These are phyloP conservation scores for Spisula solida DNA, from an alignment of 2,888 invertebrate genomes.

Conservation along the genomic window DNA sequence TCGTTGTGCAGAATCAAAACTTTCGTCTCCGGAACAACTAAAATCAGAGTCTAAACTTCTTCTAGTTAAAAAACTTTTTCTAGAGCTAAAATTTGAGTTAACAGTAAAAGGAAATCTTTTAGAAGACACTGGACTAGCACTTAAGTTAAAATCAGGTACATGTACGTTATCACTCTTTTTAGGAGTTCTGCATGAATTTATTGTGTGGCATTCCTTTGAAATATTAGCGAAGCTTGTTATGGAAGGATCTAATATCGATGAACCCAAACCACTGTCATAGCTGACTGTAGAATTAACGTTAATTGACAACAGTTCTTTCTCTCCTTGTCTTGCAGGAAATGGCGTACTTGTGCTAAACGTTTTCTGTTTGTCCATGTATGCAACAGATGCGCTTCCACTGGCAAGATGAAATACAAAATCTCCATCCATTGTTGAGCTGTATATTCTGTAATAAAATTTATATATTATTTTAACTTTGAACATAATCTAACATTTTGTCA, in stretches of 20 bases:
- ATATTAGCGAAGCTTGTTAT: constrained; percentile 26
- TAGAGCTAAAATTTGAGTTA: constrained; percentile 23
- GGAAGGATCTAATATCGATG: constrained; percentile 47
- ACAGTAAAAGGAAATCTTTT: constrained; percentile 27
- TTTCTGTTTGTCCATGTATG: constrained; percentile 31
- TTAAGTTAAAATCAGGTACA: constrained; percentile 15
- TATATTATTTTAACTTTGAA: too few relatives aligned
- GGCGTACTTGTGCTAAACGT: constrained; percentile 69
- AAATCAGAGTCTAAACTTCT: constrained; percentile 51
- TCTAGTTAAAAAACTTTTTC: constrained; percentile 35
- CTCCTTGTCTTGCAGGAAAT: background rate
- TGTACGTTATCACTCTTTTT: background rate
- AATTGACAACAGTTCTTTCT: constrained; percentile 26
- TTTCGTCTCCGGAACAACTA: constrained; percentile 32
- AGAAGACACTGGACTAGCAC: constrained; percentile 34
- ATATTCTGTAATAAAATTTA: background rate
- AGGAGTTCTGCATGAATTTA: constrained; percentile 40
- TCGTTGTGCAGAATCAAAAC: constrained; percentile 9
- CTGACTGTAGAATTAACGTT: constrained; percentile 29
- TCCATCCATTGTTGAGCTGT: background rate
- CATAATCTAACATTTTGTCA: too few relatives aligned
- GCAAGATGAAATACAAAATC: background rate
- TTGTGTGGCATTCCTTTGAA: background rate
- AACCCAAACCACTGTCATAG: constrained; percentile 68
- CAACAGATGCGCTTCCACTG: background rate